Conservation (phyloP, 2,797 vertebrate species). For the Pantherophis alleghaniensis region DNA sequence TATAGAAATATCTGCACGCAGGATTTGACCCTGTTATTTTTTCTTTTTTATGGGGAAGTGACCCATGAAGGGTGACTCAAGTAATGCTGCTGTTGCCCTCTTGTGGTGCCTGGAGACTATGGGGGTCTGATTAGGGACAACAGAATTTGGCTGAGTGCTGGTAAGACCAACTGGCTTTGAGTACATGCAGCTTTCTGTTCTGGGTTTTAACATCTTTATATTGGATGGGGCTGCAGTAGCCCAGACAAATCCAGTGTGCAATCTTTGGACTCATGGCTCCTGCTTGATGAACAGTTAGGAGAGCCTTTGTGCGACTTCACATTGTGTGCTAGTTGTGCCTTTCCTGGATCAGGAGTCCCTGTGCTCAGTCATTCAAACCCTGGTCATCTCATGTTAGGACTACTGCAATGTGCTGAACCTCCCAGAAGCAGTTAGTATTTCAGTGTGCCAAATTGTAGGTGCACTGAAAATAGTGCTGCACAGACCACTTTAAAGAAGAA, state of each 20-base stretch:
- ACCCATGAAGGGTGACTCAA: no score
- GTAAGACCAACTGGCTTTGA: not conserved
- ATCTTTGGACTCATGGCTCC: not conserved
- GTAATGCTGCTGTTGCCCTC: no score
- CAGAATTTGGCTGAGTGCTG: no score
- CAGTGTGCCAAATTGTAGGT: no score
- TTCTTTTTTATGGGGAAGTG: not conserved
- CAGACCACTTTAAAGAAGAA: no score
- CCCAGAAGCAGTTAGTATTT: no score
- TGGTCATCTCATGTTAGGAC: not conserved
- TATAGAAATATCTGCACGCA: not conserved
- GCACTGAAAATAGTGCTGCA: no score
- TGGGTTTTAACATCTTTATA: not conserved
- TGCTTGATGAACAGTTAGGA: not conserved
- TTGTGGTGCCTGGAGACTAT: no score
- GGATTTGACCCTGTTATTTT: not conserved
- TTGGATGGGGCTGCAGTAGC: not conserved
- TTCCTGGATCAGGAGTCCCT: not conserved
- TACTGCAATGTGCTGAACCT: not conserved
- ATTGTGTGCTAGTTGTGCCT: not conserved
- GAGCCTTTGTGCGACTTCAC: not conserved
- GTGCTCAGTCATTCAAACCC: not conserved
- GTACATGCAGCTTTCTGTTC: not conserved
- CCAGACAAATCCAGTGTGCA: not conserved
- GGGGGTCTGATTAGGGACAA: no score